These are phyloP conservation scores for Arrhamphus sclerolepis DNA, from an alignment of 2,797 vertebrate species.

Conservation along the genomic window DNA sequence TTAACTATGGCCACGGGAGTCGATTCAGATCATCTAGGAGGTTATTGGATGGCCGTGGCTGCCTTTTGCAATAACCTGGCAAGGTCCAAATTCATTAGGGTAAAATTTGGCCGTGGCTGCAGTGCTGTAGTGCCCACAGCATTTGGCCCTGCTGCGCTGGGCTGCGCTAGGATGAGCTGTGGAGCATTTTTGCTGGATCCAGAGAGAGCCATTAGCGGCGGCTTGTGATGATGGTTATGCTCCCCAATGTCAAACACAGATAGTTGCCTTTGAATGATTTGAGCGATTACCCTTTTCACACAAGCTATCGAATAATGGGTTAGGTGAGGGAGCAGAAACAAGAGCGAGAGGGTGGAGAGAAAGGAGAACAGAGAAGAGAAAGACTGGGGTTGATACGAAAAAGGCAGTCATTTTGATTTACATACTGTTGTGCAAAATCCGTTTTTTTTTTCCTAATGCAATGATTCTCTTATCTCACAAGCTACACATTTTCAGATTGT, in stretches of 20 bases:
- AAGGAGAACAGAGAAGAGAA: constrained; percentile 10
- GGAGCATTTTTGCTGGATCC: constrained; percentile 74
- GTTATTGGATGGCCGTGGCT: constrained; percentile 77
- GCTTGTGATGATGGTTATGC: constrained; percentile 79
- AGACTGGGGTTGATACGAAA: constrained; percentile 29
- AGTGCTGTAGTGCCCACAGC: constrained; percentile 77
- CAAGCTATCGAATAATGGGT: constrained; percentile 68
- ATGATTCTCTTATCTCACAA: no score
- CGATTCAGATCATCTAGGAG: constrained; percentile 81
- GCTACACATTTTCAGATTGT: no score
- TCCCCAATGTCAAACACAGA: constrained; percentile 79
- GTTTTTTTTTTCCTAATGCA: no score
- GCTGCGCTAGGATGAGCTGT: constrained; percentile 61
- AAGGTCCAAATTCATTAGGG: constrained; percentile 82
- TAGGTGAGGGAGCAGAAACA: constrained; percentile 51
- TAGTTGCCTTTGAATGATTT: constrained; percentile 81
- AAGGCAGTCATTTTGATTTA: constrained; percentile 12
- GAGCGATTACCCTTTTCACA: constrained; percentile 76
- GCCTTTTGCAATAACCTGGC: constrained; percentile 81
- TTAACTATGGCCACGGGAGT: constrained; percentile 72
- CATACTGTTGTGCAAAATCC: not conserved
- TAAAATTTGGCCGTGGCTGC: constrained; percentile 79
- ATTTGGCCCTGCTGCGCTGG: constrained; percentile 75
- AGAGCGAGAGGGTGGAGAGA: constrained; percentile 20
- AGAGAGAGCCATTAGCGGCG: constrained; percentile 80